Conservation (phyloP, 2,888 invertebrate genomes). For the Drosophila mulleri region DNA sequence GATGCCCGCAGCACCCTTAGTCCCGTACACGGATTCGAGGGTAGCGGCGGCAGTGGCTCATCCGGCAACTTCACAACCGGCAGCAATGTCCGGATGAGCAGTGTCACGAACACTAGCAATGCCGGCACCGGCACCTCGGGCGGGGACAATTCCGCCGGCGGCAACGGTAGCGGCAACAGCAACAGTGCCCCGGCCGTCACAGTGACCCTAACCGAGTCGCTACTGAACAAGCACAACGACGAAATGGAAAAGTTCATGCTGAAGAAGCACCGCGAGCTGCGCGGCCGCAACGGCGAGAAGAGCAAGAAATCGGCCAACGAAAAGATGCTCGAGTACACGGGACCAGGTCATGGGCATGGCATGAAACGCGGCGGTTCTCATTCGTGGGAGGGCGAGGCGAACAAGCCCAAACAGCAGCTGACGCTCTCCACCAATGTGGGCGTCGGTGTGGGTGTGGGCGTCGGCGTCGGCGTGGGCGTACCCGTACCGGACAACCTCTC, state of each 20-base stretch:
- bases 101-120: slow-evolving; percentile 86
- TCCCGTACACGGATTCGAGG: slow-evolving; percentile 84
- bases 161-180: slow-evolving; percentile 61
- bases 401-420: slow-evolving; percentile 86
- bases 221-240: slow-evolving; percentile 90
- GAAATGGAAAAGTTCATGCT: slow-evolving; percentile 93
- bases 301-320: slow-evolving; percentile 83
- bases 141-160: slow-evolving; percentile 30
- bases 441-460: slow-evolving; percentile 5
- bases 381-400: slow-evolving; percentile 87
- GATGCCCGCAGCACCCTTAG: slow-evolving; percentile 76
- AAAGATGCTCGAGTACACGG: slow-evolving; percentile 78
- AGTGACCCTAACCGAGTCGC: slow-evolving; percentile 87
- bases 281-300: slow-evolving; percentile 86
- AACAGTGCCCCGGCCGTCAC: slow-evolving; percentile 85
- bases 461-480: background rate
- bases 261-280: slow-evolving; percentile 89
- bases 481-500: background rate
- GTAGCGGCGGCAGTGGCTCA: slow-evolving; percentile 88
- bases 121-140: slow-evolving; percentile 83
- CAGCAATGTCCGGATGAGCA: slow-evolving; percentile 87
- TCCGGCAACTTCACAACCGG: slow-evolving; percentile 87
- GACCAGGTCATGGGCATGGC: slow-evolving; percentile 85
- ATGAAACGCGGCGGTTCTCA: slow-evolving; percentile 88
- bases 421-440: slow-evolving; percentile 37